A percentile compares a stretch with the other conserved stretches of the same genome.
Evolutionary conservation across 2,113 vertebrate species (phyloP).

Genomic region (Corapipo altera): DNA sequence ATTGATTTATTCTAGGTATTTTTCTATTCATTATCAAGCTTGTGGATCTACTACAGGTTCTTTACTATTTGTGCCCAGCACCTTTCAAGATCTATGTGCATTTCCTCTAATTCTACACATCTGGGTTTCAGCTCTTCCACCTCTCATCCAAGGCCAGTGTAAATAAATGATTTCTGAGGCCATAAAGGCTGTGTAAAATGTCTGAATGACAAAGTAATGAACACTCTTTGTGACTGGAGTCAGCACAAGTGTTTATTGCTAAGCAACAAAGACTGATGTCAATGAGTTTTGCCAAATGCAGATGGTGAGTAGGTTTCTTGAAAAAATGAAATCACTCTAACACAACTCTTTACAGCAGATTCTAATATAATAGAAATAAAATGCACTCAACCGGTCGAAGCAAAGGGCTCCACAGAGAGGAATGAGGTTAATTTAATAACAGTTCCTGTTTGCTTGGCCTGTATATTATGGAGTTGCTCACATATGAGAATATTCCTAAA

Average conservation of each 20-base stretch:
- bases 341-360: constrained; percentile 56
- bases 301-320: constrained; percentile 76
- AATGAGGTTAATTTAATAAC: constrained; percentile 41
- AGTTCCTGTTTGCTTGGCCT: not conserved
- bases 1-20: not conserved
- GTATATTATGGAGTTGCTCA: not conserved
- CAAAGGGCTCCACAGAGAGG: not conserved
- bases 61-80: not conserved
- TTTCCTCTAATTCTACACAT: not conserved
- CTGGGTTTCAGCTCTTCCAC: not conserved
- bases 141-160: not conserved
- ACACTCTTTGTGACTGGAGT: constrained; percentile 53
- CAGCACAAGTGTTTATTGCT: constrained; percentile 72
- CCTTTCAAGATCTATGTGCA: not conserved
- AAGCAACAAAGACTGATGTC: constrained; percentile 74
- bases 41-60: not conserved
- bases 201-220: constrained; percentile 73
- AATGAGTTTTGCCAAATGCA: constrained; percentile 73
- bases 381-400: not conserved
- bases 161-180: not conserved
- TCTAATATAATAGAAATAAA: constrained; percentile 58
- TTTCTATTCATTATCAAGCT: not conserved
- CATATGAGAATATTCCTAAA: not conserved
- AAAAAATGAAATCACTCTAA: constrained; percentile 70
- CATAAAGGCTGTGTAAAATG: constrained; percentile 48